phyloP scores from a whole-genome alignment of 1,140 invertebrate species.

The Pseudachorutes palmiensis region DNA sequence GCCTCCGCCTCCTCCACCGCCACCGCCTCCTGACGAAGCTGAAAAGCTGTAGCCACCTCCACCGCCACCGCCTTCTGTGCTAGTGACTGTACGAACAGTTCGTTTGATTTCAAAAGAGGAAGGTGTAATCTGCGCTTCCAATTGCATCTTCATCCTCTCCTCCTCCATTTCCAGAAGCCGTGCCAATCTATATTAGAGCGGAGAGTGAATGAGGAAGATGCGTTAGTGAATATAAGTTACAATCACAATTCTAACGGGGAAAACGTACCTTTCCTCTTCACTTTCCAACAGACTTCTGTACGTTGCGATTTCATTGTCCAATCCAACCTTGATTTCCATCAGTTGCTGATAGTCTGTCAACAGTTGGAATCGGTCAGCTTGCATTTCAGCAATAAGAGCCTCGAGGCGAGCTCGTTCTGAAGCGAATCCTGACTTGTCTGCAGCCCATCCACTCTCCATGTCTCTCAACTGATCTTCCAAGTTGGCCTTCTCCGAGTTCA shows the following conservation, averaged over 20 bases:
- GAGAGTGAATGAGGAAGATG: neutral
- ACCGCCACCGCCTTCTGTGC: neutral
- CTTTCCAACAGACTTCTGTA: conserved; percentile 11
- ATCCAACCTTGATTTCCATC: conserved; percentile 14
- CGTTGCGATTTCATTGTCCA: conserved; percentile 16
- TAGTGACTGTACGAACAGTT: neutral
- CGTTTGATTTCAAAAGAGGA: neutral
- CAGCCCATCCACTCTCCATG: conserved; percentile 7
- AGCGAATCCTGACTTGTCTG: neutral
- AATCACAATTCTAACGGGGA: neutral
- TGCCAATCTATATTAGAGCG: neutral
- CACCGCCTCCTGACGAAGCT: neutral
- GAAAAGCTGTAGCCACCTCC: neutral
- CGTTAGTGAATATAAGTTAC: neutral
- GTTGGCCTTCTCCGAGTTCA: neutral
- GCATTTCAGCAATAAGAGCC: neutral
- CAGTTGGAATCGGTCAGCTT: neutral
- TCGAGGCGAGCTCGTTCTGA: neutral
- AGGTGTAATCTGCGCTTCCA: neutral
- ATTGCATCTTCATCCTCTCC: neutral
- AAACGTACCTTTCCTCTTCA: conserved; percentile 9
- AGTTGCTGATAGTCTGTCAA: conserved; percentile 10
- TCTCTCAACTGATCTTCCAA: neutral
- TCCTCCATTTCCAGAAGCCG: neutral
- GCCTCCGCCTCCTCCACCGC: neutral